phyloP scores from a whole-genome alignment of 1,140 invertebrate species.

The Aphaenogaster floridana region DNA sequence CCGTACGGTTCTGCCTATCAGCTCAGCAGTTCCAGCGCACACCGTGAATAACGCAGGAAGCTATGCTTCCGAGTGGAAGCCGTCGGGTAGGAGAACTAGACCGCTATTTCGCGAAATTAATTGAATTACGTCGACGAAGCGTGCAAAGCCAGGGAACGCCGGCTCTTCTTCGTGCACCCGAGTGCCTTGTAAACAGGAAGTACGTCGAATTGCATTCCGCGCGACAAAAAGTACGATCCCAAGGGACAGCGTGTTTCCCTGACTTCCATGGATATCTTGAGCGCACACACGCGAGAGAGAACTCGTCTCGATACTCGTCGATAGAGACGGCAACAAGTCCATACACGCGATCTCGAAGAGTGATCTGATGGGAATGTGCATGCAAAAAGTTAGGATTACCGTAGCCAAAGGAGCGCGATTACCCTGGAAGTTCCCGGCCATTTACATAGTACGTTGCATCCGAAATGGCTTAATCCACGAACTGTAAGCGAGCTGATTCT shows the following conservation, averaged over 20 bases:
- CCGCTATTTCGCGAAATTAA: conserved; percentile 63
- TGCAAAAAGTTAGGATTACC: conserved; percentile 13
- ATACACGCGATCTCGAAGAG: conserved; percentile 23
- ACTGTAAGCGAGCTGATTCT: conserved; percentile 22
- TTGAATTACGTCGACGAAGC: conserved; percentile 60
- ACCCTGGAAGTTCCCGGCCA: conserved; percentile 8
- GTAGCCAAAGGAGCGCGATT: conserved; percentile 11
- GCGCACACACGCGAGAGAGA: not conserved
- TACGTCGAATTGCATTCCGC: conserved; percentile 43
- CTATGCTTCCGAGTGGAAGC: conserved; percentile 25
- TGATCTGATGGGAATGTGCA: conserved; percentile 7
- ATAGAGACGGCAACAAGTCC: not conserved
- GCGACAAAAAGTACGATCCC: conserved; percentile 32
- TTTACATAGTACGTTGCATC: conserved; percentile 16
- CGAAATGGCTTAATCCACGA: conserved; percentile 32
- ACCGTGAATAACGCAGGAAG: conserved; percentile 52
- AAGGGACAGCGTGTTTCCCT: not conserved
- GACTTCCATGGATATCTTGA: conserved; percentile 22
- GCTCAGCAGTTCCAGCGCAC: conserved; percentile 19
- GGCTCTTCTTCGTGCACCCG: conserved; percentile 24
- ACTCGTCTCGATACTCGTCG: not conserved
- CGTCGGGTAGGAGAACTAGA: conserved; percentile 15
- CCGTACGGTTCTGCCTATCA: conserved; percentile 37
- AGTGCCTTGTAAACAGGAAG: conserved; percentile 56
- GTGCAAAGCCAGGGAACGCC: conserved; percentile 19